phyloP scores from a whole-genome alignment of 2,113 vertebrate species.

The Octodon degus region DNA sequence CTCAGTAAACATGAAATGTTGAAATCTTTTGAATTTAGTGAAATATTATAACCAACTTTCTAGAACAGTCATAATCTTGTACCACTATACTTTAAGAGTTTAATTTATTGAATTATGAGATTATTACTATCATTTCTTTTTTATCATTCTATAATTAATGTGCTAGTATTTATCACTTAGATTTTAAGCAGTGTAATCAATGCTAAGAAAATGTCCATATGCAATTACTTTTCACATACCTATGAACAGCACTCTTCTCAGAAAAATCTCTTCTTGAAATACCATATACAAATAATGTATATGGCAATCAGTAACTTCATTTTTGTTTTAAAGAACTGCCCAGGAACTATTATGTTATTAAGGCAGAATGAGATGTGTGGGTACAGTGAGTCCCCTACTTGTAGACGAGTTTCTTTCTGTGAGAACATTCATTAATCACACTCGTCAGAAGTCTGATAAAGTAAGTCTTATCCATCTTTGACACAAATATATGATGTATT shows the following conservation, averaged over 20 bases:
- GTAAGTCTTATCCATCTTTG: not conserved
- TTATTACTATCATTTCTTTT: not conserved
- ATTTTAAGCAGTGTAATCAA: not conserved
- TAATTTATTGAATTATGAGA: not conserved
- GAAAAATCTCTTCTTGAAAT: constrained; percentile 37
- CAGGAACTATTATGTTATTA: not conserved
- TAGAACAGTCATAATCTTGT: not conserved
- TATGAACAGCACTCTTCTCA: not conserved
- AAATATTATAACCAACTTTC: not conserved
- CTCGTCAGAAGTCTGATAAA: not conserved
- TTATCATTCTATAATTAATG: constrained; percentile 21
- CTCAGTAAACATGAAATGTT: constrained; percentile 4
- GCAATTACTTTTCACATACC: constrained; percentile 9
- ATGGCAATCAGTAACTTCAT: not conserved
- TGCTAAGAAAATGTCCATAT: constrained; percentile 15
- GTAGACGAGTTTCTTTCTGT: not conserved
- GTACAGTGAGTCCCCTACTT: not conserved
- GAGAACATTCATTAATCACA: not conserved
- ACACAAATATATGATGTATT: not conserved
- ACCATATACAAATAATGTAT: constrained; percentile 14
- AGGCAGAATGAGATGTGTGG: not conserved
- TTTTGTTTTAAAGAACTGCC: not conserved
- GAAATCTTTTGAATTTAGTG: constrained; percentile 13
- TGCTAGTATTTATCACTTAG: not conserved
- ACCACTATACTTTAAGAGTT: not conserved